Base-by-base conservation (phyloP, 2,797 vertebrate genomes). In the Pipistrellus pipistrellus region DNA sequence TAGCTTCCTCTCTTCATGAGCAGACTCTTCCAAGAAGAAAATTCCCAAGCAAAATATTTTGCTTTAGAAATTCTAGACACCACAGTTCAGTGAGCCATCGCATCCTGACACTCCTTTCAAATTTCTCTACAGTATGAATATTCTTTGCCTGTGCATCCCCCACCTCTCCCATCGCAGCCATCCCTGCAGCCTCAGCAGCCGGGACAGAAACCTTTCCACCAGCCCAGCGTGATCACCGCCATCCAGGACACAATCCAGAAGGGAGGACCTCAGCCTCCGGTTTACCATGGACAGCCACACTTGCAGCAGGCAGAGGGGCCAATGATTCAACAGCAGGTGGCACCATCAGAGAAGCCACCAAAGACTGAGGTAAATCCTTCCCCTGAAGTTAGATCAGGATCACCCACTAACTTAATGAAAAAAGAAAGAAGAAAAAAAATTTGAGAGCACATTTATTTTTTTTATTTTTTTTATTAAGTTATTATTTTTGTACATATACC, bases 41-140 rank as follows among this genome's bases (percentile, higher is more conserved):
- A 7, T 75, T 25, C 78, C 73, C 82, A 51, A 51, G 53, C 82
- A 51, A 51, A 46, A 1, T 64, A 66, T 89, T 81, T 93, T 81
- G 77, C 66, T 91, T 72, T 82, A 94, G 73, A 92, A 86, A 90
- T 88, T 93, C 80, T 87, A 72, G 88, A 64, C 53, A 69, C 44
- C 69, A 41, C 2, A 44, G 44, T 77, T 88, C 93, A 83, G 55
- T 51, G 66, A 96, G 71, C 32, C n/a, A 38, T 88, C 6, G 64
- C 90, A 95, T 96, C 46, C 86, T 94, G 93, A 90, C 80, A 7
- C 38, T 91, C 80, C 89, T 92, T 95, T 97, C 85, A 88, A 89
- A 92, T 96, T 95, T 93, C 93, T 97, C 91, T 95, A 72, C 95
- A 98, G 92, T 85, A 95, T 86, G 96, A 98, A 95, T 95, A 97